phyloP scores from a whole-genome alignment of 2,113 vertebrate species.

The Chaetodon trifascialis region DNA sequence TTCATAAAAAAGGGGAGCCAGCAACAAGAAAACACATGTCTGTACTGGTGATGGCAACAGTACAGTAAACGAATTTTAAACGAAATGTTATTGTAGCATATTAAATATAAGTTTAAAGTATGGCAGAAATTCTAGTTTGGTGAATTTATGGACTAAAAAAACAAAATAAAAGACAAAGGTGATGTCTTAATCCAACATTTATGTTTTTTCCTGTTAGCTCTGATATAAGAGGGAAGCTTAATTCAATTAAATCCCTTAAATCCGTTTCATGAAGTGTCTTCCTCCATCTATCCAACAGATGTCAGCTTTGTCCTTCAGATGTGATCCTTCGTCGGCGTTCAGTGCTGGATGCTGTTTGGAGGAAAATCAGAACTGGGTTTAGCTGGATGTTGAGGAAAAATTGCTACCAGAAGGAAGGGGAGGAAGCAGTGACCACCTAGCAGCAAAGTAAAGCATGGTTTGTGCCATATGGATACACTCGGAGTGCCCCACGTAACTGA shows the following conservation, averaged over 20 bases:
- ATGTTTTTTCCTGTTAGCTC: background rate
- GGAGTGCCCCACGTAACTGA: slow-evolving; percentile 48
- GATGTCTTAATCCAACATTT: background rate
- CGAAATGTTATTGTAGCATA: background rate
- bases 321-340: background rate
- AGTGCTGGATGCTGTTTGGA: slow-evolving; percentile 64
- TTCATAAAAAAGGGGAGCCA: background rate
- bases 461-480: slow-evolving; percentile 73
- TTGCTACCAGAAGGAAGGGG: slow-evolving; percentile 73
- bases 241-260: background rate
- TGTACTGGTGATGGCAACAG: too few species aligned
- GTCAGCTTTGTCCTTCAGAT: slow-evolving; percentile 49
- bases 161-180: background rate
- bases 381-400: slow-evolving; percentile 61
- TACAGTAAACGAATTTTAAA: background rate
- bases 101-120: too few species aligned
- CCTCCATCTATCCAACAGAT: slow-evolving; percentile 55
- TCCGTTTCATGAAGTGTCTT: background rate
- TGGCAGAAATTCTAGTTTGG: too few species aligned
- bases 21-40: too few species aligned
- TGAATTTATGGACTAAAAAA: too few species aligned
- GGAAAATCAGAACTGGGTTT: slow-evolving; percentile 42
- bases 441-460: slow-evolving; percentile 67
- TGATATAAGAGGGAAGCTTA: background rate
- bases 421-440: slow-evolving; percentile 56